Conservation (phyloP, 2,113 vertebrate species). For the Casuarius casuarius region DNA sequence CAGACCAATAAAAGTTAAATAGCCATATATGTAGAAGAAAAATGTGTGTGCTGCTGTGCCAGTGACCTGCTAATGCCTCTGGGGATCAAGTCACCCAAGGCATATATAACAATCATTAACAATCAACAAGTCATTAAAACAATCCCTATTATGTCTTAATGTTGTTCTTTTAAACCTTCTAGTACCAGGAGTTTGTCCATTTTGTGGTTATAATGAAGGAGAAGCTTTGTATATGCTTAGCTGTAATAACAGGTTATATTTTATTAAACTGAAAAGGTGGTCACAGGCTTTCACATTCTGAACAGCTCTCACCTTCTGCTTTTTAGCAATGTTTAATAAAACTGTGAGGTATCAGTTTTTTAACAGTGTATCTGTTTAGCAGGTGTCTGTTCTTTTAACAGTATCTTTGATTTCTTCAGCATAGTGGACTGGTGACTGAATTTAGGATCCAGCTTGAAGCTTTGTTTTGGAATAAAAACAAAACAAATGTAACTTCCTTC, state of each 20-base stretch:
- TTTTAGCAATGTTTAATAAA: not conserved
- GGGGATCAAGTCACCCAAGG: not conserved
- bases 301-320: not conserved
- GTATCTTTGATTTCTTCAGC: not conserved
- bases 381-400: not conserved
- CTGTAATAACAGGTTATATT: not conserved
- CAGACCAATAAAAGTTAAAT: not conserved
- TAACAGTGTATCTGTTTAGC: not conserved
- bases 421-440: not conserved
- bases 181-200: not conserved
- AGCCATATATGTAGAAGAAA: not conserved
- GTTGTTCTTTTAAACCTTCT: not conserved
- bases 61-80: not conserved
- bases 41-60: not conserved
- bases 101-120: not conserved
- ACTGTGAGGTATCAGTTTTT: not conserved
- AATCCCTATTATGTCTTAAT: not conserved
- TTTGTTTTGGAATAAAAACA: slow-evolving; percentile 45
- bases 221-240: not conserved
- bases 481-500: slow-evolving; percentile 40
- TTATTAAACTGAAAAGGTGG: not conserved
- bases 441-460: not conserved
- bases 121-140: not conserved
- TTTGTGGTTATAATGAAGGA: not conserved
- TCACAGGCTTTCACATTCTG: not conserved